Base-by-base conservation (phyloP, 2,113 vertebrate species). In the Oxyruncus cristatus region DNA sequence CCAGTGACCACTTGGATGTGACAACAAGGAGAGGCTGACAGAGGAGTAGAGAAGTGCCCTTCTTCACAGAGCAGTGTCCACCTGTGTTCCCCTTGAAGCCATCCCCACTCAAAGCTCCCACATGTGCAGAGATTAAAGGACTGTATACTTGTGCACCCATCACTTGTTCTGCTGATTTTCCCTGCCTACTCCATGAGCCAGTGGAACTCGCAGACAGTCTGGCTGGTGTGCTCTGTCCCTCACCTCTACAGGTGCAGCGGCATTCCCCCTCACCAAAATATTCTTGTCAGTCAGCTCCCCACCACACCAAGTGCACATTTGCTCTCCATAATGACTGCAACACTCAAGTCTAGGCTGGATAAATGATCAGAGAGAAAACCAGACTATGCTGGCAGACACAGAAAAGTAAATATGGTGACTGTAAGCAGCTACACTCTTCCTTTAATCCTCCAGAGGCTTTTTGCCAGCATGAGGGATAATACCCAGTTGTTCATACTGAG, bases 121-220 rank as follows among this genome's bases (percentile, higher is more conserved):
- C 37, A 8, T 0, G 1, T 0, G 23, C 4, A 58, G 50, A 50
- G 19, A 61, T 2, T 89, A 74, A 61, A 41, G 27, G 32, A 41
- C 44, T 37, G 2, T 4, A 28, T 8, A 14, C 15, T 24, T 76
- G 11, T 11, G 32, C 13, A 21, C 9, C 8, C 41, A 17, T 23
- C n/a, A n/a, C 35, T 71, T 26, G 7, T 19, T 70, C 56, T 74
- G 30, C 28, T 88, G 11, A n/a, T 65, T 50, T 63, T 16, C 32
- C 17, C 28, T 53, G 42, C 23, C n/a, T 44, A 0, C 22, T 61
- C 59, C 24, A 8, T 1, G 17, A 88, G 20, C 12, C 50, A 53
- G 6, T 17, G 52, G 39, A 55, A 47, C 11, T 1, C 5, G 2
- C 18, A 89, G 47, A 63, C 5, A 37, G 19, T 49, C 28, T 67